Evolutionary conservation across 2,888 invertebrate genomes (phyloP).

Genomic region (Idaea straminata): DNA sequence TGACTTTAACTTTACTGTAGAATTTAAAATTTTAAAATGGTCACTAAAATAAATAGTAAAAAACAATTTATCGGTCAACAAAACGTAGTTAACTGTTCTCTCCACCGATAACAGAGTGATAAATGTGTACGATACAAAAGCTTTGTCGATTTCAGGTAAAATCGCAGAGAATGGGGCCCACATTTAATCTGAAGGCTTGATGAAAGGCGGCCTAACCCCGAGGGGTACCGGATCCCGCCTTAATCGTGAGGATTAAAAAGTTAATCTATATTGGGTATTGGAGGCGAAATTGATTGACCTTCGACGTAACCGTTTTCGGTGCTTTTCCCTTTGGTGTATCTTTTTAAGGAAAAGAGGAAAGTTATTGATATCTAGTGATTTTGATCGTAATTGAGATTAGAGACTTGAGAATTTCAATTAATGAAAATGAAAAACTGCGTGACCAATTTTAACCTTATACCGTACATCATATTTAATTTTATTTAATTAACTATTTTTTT

Average conservation of each 20-base stretch:
- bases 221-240: slow-evolving; percentile 27
- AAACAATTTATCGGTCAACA: not conserved
- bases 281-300: slow-evolving; percentile 19
- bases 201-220: slow-evolving; percentile 38
- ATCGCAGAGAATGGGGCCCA: slow-evolving; percentile 47
- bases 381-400: not conserved
- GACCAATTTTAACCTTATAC: too few species aligned
- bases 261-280: slow-evolving; percentile 31
- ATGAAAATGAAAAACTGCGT: too few species aligned
- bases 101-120: not conserved
- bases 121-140: not conserved
- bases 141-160: slow-evolving; percentile 19
- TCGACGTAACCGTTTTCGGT: slow-evolving; percentile 5
- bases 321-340: slow-evolving; percentile 8
- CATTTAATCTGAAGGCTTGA: slow-evolving; percentile 53
- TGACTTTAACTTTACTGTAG: too few species aligned
- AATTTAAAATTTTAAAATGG: too few species aligned
- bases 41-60: not conserved
- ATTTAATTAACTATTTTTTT: too few species aligned
- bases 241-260: slow-evolving; percentile 35
- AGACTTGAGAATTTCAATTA: too few species aligned
- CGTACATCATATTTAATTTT: too few species aligned
- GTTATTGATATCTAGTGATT: not conserved
- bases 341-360: not conserved
- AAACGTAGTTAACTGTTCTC: not conserved